These are phyloP conservation scores for Limanda limanda DNA, from an alignment of 2,113 vertebrate species.

Conservation along the genomic window DNA sequence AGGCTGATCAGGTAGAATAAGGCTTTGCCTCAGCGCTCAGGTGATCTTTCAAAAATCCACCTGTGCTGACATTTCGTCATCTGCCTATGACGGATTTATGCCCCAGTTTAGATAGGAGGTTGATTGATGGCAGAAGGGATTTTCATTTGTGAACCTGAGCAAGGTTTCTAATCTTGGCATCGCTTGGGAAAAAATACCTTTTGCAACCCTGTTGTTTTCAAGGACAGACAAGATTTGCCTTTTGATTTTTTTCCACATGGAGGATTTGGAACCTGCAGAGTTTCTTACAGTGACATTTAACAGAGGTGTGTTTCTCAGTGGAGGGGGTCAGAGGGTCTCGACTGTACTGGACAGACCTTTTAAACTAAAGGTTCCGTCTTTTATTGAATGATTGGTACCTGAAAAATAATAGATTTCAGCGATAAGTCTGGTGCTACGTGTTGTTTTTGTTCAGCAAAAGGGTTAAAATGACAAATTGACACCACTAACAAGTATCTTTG, in stretches of 20 bases:
- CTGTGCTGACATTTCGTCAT: slow-evolving; percentile 10
- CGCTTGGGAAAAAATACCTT: background rate
- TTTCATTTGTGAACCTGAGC: background rate
- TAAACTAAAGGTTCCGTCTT: background rate
- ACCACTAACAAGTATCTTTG: background rate
- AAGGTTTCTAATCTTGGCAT: slow-evolving; percentile 2
- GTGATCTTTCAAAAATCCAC: slow-evolving; percentile 18
- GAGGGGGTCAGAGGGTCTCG: slow-evolving; percentile 4
- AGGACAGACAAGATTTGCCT: slow-evolving; percentile 4
- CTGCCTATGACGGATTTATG: slow-evolving; percentile 16
- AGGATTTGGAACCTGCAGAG: background rate
- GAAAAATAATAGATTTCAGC: background rate
- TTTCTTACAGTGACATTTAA: slow-evolving; percentile 30
- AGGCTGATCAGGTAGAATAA: slow-evolving; percentile 22
- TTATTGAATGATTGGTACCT: background rate
- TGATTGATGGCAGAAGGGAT: background rate
- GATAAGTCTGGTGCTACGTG: background rate
- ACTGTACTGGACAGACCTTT: background rate
- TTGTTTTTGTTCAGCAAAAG: background rate
- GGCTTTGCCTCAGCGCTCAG: slow-evolving; percentile 2
- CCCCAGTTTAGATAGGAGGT: background rate
- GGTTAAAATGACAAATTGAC: background rate
- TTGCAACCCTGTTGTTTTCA: background rate
- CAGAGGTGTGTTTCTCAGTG: background rate
- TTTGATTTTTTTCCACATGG: slow-evolving; percentile 45